These are phyloP conservation scores for Platalea minor DNA, from an alignment of 2,797 vertebrate species.

Conservation along the genomic window DNA sequence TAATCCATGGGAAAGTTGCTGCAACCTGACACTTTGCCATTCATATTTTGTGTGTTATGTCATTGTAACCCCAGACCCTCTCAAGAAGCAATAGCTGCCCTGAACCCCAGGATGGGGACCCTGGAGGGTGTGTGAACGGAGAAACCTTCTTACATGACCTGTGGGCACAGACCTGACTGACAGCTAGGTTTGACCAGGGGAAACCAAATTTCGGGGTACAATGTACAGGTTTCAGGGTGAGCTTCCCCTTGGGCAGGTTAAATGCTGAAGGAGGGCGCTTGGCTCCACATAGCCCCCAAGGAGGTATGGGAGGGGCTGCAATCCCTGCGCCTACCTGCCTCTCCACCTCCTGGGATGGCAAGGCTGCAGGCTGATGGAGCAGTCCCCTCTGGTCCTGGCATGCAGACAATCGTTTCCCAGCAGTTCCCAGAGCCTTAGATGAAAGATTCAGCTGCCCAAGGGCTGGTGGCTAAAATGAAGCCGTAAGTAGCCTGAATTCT, in stretches of 20 bases:
- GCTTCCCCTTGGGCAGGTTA: neutral
- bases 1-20: neutral
- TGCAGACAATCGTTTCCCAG: neutral
- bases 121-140: neutral
- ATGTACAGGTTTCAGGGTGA: neutral
- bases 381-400: neutral
- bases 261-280: neutral
- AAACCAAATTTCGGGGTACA: neutral
- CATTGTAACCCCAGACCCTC: neutral
- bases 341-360: neutral
- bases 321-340: neutral
- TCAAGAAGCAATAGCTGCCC: neutral
- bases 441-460: neutral
- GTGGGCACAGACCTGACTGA: neutral
- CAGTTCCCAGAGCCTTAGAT: neutral
- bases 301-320: neutral
- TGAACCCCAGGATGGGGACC: neutral
- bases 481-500: neutral
- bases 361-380: neutral
- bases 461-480: neutral
- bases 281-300: neutral
- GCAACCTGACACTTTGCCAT: neutral
- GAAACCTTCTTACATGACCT: neutral
- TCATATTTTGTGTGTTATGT: accelerated
- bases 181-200: neutral